Evolutionary conservation across 2,888 invertebrate species (phyloP).

Genomic region (Cybosia mesomella): DNA sequence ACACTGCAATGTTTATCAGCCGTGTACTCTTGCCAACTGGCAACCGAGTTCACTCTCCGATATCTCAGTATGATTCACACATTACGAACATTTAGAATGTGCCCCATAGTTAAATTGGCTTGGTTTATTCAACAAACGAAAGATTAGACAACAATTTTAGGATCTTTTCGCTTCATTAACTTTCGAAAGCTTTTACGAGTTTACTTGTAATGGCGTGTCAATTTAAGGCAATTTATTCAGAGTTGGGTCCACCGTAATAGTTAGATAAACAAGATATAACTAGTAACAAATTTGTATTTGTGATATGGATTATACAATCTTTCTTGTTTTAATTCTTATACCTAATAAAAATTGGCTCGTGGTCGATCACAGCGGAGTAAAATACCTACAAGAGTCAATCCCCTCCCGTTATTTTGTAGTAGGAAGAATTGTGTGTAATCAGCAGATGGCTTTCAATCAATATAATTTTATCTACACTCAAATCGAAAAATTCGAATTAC

Average conservation of each 20-base stretch:
- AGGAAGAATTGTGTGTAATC: too few species aligned
- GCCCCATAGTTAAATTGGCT: conserved; percentile 27
- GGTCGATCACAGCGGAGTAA: too few species aligned
- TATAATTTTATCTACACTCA: too few species aligned
- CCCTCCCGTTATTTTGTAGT: too few species aligned
- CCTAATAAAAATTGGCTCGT: too few species aligned
- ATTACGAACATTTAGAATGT: conserved; percentile 42
- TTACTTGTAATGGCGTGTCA: background rate
- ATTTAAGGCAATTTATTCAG: background rate
- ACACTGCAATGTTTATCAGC: conserved; percentile 53
- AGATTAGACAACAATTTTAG: conserved; percentile 10
- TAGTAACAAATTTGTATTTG: background rate
- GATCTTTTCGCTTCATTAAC: conserved; percentile 11
- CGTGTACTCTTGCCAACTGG: conserved; percentile 63
- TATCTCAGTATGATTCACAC: conserved; percentile 55
- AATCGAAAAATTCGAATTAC: too few species aligned
- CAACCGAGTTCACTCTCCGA: conserved; percentile 58
- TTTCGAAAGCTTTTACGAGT: conserved; percentile 10
- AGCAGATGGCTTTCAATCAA: too few species aligned
- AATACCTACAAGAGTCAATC: too few species aligned
- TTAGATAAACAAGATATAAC: background rate
- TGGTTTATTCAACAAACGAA: conserved; percentile 10
- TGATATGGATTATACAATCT: background rate
- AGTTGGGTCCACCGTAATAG: background rate
- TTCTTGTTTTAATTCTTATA: too few species aligned